phyloP scores from a whole-genome alignment of 2,888 invertebrate species.

The Luffia ferchaultella region DNA sequence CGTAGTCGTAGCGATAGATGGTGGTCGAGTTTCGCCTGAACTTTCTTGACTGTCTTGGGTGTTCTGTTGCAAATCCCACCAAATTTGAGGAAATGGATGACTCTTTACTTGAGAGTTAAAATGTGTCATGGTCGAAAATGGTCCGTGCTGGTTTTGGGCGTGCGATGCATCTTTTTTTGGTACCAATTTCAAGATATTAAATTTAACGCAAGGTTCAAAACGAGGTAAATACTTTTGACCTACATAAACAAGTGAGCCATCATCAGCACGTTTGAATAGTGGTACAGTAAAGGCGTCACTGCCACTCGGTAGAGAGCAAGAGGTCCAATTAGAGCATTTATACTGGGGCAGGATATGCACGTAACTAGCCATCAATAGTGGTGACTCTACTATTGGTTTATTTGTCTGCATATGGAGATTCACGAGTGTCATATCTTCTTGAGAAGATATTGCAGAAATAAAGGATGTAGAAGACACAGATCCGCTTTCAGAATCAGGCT shows the following conservation, averaged over 20 bases:
- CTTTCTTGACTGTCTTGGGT: slow-evolving; percentile 54
- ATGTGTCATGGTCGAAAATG: slow-evolving; percentile 45
- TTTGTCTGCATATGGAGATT: slow-evolving; percentile 95
- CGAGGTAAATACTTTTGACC: slow-evolving; percentile 62
- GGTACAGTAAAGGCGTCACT: slow-evolving; percentile 82
- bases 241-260: slow-evolving; percentile 78
- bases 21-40: slow-evolving; percentile 39
- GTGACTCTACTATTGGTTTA: slow-evolving; percentile 90
- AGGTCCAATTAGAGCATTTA: slow-evolving; percentile 78
- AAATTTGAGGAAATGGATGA: slow-evolving; percentile 55
- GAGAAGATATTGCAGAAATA: slow-evolving; percentile 90
- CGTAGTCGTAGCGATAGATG: slow-evolving; percentile 52
- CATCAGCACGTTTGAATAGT: slow-evolving; percentile 79
- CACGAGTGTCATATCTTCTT: slow-evolving; percentile 90
- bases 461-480: slow-evolving; percentile 87
- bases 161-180: slow-evolving; percentile 50
- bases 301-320: slow-evolving; percentile 74
- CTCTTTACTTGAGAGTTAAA: slow-evolving; percentile 57
- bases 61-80: slow-evolving; percentile 60
- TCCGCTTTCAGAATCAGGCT: slow-evolving; percentile 78
- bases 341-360: slow-evolving; percentile 90
- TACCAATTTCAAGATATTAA: slow-evolving; percentile 44
- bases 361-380: slow-evolving; percentile 94
- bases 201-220: slow-evolving; percentile 44
- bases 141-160: slow-evolving; percentile 43